Base-by-base conservation (phyloP, 1,140 invertebrate genomes). In the Drosophila prosaltans region DNA sequence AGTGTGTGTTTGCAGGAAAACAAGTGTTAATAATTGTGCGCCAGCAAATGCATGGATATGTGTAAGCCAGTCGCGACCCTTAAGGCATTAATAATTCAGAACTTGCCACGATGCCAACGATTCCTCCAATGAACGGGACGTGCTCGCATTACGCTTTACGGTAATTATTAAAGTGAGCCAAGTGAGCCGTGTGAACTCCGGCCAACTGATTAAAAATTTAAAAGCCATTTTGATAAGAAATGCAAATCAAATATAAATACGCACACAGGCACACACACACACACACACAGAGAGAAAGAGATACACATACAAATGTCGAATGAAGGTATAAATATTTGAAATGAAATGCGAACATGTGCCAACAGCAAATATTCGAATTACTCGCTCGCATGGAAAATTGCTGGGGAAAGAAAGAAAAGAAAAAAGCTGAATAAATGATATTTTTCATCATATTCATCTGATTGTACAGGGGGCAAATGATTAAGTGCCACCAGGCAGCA, bases 11-110 rank as follows among this genome's bases (percentile, higher is more conserved):
- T 30, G 4, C 36, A n/a, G 74, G 59, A 43, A 65, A 59, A 65
- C 78, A 76, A 80, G 78, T 81, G 78, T 77, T 73, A 81, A 81
- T 81, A 73, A 81, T 77, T 72, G 59, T 45, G 62, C 65, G 63
- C 21, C 32, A 43, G 54, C 64, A 26, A 32, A 36, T n/a, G 43
- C 24, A 32, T 43, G 36, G 59, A 63, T 60, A 8, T 32, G 59
- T 39, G 16, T 16, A 16, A 21, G 32, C 54, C 51, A 16, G 32
- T 48, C 51, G 40, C 62, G 45, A 58, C 68, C 66, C 63, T 58
- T 36, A 57, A 24, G 64, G 67, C 74, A 74, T 78, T 77, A 78
- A 81, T 77, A 70, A 74, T 81, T 81, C 64, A 81, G 57, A 54
- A 61, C 32, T 69, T 69, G 74, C 62, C 68, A 59, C 48, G 58